Percentiles rank a stretch among this genome's conserved stretches.
These are phyloP conservation scores for Spodoptera exigua DNA, from an alignment of 2,888 invertebrate species.

Conservation along the genomic window DNA sequence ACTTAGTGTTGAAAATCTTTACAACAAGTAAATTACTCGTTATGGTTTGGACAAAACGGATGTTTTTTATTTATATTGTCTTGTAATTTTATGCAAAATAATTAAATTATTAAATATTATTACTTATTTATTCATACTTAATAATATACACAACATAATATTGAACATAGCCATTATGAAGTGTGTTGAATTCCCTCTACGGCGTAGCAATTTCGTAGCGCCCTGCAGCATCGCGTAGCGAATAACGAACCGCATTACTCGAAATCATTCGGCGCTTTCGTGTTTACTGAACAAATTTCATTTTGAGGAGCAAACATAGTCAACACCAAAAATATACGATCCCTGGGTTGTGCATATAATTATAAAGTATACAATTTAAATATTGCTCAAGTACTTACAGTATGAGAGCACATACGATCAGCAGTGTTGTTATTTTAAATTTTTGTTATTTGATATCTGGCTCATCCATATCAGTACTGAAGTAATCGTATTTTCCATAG, in stretches of 20 bases:
- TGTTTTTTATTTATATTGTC: no score
- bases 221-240: conserved; percentile 26
- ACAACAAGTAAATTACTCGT: no score
- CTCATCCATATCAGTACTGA: no score
- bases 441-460: no score
- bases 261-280: conserved; percentile 32
- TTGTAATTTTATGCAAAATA: no score
- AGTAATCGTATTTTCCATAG: no score
- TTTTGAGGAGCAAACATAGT: conserved; percentile 53
- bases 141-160: neutral
- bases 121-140: no score
- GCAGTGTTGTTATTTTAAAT: no score
- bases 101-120: no score
- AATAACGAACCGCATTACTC: conserved; percentile 17
- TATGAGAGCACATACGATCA: conserved; percentile 10
- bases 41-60: no score
- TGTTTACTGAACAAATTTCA: conserved; percentile 62
- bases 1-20: neutral
- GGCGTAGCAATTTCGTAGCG: conserved; percentile 43
- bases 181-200: conserved; percentile 10
- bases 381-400: neutral
- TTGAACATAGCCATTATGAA: conserved; percentile 10
- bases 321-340: neutral
- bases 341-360: neutral
- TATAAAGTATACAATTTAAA: neutral